Evolutionary conservation across 2,113 vertebrate genomes (phyloP).

Genomic region (Damaliscus lunatus): DNA sequence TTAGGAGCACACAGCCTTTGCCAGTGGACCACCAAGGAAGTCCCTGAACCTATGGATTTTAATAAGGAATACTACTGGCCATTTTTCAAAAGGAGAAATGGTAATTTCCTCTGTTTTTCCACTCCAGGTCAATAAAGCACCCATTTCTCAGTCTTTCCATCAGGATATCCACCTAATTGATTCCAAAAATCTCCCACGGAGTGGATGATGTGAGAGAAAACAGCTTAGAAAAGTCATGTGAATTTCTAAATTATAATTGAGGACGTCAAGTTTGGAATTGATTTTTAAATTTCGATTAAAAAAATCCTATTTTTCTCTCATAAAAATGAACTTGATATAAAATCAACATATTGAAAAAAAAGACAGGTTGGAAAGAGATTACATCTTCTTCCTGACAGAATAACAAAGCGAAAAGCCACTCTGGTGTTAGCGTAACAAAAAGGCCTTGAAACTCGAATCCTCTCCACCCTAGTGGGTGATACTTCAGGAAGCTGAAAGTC

Average conservation of each 20-base stretch:
- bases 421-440: neutral
- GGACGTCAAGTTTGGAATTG: neutral
- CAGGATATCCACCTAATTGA: neutral
- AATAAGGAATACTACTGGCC: neutral
- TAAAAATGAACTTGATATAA: neutral
- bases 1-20: neutral
- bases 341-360: neutral
- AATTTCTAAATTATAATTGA: constrained; percentile 29
- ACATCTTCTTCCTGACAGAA: neutral
- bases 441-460: neutral
- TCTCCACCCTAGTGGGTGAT: neutral
- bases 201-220: neutral
- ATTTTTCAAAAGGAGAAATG: neutral
- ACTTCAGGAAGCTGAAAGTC: neutral
- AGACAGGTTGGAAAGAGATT: neutral
- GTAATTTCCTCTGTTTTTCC: neutral
- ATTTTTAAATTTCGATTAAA: neutral
- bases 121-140: neutral
- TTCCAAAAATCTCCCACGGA: neutral
- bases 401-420: neutral
- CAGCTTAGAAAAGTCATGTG: neutral
- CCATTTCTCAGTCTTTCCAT: neutral
- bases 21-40: neutral
- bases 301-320: neutral
- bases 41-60: neutral